Evolutionary conservation across 2,888 invertebrate species (phyloP).

Genomic region (Cryptophagus acutangulus): DNA sequence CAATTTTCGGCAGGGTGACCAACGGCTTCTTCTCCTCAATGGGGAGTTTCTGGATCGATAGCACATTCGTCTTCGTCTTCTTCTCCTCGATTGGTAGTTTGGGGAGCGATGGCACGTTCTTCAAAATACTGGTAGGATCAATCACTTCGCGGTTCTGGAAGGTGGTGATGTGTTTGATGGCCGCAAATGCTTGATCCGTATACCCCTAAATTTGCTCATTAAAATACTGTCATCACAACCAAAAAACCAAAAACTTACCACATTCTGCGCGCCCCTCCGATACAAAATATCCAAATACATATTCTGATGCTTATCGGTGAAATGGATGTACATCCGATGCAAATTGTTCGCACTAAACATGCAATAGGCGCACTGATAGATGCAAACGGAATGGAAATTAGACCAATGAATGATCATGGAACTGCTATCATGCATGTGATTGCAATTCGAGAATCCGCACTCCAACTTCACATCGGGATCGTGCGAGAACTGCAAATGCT

Average conservation of each 20-base stretch:
- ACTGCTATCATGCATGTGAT: conserved; percentile 19
- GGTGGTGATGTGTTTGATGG: too few relatives aligned
- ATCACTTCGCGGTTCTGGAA: too few relatives aligned
- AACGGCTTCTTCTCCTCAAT: too few relatives aligned
- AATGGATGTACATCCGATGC: conserved; percentile 25
- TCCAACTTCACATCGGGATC: conserved; percentile 31
- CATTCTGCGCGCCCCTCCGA: conserved; percentile 10
- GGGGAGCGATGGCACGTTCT: too few relatives aligned
- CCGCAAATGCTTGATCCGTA: too few relatives aligned
- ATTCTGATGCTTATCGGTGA: conserved; percentile 23
- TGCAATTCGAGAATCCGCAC: conserved; percentile 29
- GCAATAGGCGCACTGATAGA: conserved; percentile 37
- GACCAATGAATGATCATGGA: conserved; percentile 51
- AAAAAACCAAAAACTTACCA: conserved; percentile 7
- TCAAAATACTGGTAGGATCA: too few relatives aligned
- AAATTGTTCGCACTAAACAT: conserved; percentile 21
- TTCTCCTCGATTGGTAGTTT: too few relatives aligned
- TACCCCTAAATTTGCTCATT: too few relatives aligned
- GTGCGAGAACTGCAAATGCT: conserved; percentile 38
- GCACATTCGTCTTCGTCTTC: too few relatives aligned
- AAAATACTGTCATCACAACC: too few relatives aligned
- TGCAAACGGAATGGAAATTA: conserved; percentile 43
- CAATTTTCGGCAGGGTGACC: too few relatives aligned
- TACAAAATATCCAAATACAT: conserved; percentile 21
- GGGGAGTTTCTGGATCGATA: too few relatives aligned